Base-by-base conservation (phyloP, 2,888 invertebrate genomes). In the Augiades crinisus region DNA sequence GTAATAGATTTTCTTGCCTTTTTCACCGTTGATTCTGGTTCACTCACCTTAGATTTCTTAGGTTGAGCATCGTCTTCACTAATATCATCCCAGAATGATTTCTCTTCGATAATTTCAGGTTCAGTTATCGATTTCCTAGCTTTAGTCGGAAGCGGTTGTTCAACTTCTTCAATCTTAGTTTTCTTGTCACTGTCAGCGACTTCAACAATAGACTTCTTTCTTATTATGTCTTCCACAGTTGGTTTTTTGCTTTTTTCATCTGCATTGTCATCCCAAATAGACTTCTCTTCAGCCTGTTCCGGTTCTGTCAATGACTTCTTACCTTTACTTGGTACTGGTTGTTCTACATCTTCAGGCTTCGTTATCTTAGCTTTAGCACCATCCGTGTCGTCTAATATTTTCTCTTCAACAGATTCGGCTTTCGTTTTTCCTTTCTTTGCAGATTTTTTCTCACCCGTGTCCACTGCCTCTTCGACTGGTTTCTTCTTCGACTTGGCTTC, bases 31-130 rank as follows among this genome's bases (percentile, higher is more conserved):
- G 69, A 58, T 8, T 76, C 68, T 5, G 75, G 55, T 54, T 85
- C 78, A 47, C 79, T 67, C n/a, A 68, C 47, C 44, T 60, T 63
- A 1, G 60, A 44, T 34, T 64, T 64, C 52, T 76, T 74, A 5
- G 62, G 51, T 49, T 60, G 58, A 22, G 61, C 69, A 36, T 65
- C 66, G 63, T 60, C 64, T 61, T 77, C 69, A 54, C 69, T 61
- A 21, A 72, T 61, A 21, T 84, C 78, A 53, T 81, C 83, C 83
- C 81, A 83, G 46, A 81, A 63, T 5, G 80, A 79, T 45, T 81
- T 84, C 49, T 81, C 81, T 67, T 81, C 75, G 33, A 65, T 67
- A 10, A 62, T 54, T 61, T 80, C 81, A 12, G 71, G 69, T 60
- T 77, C 72, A 5, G 75, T 67, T 0, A 70, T 36, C 8, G 74